These are phyloP conservation scores for Microtus oregoni DNA, from an alignment of 2,113 vertebrate genomes.

Conservation along the genomic window DNA sequence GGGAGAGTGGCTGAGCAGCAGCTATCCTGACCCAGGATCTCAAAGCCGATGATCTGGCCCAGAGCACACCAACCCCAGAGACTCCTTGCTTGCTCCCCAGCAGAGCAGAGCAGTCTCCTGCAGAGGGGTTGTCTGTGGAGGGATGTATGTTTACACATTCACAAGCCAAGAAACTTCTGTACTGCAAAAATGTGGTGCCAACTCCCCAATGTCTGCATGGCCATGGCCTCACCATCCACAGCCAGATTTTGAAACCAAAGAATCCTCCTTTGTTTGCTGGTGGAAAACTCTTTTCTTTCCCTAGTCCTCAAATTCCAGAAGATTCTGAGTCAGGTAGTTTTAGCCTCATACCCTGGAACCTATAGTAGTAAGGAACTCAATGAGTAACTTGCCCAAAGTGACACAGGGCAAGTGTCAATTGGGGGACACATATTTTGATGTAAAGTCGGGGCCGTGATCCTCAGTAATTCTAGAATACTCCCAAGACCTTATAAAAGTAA, in stretches of 20 bases:
- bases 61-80: slow-evolving; percentile 25
- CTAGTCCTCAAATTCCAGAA: slow-evolving; percentile 43
- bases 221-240: background rate
- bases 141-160: background rate
- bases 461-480: background rate
- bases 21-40: background rate
- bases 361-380: background rate
- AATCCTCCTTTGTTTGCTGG: background rate
- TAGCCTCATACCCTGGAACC: background rate
- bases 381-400: background rate
- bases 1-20: slow-evolving; percentile 31
- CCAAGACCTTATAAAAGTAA: background rate
- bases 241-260: background rate
- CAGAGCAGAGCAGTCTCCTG: background rate
- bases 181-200: background rate
- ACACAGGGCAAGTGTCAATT: background rate
- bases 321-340: slow-evolving; percentile 4
- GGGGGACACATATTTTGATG: background rate
- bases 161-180: background rate
- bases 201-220: background rate
- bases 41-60: background rate
- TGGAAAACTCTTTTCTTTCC: background rate
- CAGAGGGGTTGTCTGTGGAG: background rate
- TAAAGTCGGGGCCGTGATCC: background rate
- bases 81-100: background rate